These are phyloP conservation scores for Myotis daubentonii DNA, from an alignment of 2,797 vertebrate genomes.

Conservation along the genomic window DNA sequence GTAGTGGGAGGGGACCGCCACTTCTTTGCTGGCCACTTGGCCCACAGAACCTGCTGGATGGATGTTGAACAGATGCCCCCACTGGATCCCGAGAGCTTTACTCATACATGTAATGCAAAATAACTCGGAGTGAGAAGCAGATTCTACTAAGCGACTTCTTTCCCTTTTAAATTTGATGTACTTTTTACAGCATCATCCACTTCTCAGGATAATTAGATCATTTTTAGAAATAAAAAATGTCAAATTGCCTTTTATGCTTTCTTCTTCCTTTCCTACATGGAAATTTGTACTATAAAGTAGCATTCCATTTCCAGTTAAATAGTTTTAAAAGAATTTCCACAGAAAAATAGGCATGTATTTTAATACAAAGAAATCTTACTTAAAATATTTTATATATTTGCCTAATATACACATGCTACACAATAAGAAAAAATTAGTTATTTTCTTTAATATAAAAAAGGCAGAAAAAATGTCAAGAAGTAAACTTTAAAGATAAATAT, in stretches of 20 bases:
- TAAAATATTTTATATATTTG: not conserved
- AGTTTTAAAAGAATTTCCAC: not conserved
- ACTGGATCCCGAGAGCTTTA: not conserved
- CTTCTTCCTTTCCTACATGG: not conserved
- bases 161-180: not conserved
- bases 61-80: not conserved
- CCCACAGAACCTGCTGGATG: not conserved
- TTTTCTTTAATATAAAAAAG: not conserved
- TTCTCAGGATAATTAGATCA: not conserved
- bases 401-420: not conserved
- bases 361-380: not conserved
- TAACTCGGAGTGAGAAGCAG: not conserved
- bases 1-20: rapidly evolving
- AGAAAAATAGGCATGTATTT: not conserved
- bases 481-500: not conserved
- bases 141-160: not conserved
- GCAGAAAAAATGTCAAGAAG: not conserved
- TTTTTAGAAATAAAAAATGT: not conserved
- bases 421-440: not conserved
- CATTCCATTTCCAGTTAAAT: not conserved
- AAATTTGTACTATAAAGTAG: not conserved
- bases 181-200: not conserved
- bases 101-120: not conserved
- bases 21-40: not conserved
- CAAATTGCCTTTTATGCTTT: not conserved